Evolutionary conservation across 2,797 vertebrate genomes (phyloP).

Genomic region (Peromyscus attwateri): DNA sequence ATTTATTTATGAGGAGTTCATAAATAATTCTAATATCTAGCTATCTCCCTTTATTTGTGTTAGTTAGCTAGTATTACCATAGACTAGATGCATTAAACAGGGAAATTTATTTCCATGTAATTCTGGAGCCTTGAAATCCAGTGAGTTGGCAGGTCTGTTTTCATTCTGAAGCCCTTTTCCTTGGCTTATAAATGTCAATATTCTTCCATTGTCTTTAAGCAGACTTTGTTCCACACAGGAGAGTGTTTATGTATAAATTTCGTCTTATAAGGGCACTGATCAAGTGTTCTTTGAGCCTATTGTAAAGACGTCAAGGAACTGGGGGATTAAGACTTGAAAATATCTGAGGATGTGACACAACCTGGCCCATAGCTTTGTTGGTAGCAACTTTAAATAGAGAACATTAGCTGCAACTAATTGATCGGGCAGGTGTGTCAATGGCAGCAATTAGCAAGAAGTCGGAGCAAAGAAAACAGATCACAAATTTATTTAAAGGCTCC

Average conservation of each 20-base stretch:
- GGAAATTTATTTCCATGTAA: background rate
- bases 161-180: background rate
- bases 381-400: background rate
- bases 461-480: background rate
- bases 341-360: background rate
- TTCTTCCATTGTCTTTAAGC: background rate
- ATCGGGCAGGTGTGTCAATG: background rate
- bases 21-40: background rate
- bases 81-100: background rate
- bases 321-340: background rate
- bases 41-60: background rate
- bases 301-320: background rate
- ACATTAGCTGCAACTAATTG: background rate
- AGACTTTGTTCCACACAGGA: background rate
- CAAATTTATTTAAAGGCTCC: slow-evolving; percentile 38
- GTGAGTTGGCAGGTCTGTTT: background rate
- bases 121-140: background rate
- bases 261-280: background rate
- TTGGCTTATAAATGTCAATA: background rate
- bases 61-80: background rate
- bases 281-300: background rate
- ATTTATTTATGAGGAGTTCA: background rate
- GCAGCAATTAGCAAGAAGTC: background rate
- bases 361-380: background rate
- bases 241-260: background rate